Conservation (phyloP, 1,140 invertebrate genomes). For the Maniola jurtina region DNA sequence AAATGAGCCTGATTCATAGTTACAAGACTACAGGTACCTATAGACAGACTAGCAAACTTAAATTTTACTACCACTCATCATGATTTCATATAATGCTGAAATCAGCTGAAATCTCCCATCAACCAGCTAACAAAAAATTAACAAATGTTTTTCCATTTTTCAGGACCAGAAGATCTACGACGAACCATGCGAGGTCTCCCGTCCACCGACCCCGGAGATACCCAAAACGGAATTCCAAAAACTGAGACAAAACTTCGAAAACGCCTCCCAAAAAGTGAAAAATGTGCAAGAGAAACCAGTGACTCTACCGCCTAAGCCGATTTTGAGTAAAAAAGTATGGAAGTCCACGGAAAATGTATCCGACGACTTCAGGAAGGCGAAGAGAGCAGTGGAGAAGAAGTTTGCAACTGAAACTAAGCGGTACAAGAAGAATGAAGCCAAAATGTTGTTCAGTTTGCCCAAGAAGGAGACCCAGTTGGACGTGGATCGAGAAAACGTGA, state of each 20-base stretch:
- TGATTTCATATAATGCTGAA: no score
- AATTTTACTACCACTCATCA: no score
- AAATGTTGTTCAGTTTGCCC: slow-evolving; percentile 35
- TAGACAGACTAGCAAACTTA: no score
- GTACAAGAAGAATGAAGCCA: slow-evolving; percentile 39
- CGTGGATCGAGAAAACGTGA: slow-evolving; percentile 66
- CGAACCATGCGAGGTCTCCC: slow-evolving; percentile 47
- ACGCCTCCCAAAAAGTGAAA: slow-evolving; percentile 17
- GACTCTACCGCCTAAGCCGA: slow-evolving; percentile 28
- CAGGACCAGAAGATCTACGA: slow-evolving; percentile 72
- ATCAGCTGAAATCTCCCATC: no score
- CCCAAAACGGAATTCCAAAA: slow-evolving; percentile 51
- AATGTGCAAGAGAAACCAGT: slow-evolving; percentile 16
- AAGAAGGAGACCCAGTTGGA: slow-evolving; percentile 53
- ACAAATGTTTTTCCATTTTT: slow-evolving; percentile 23
- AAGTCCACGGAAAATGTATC: slow-evolving; percentile 55
- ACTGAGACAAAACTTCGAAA: slow-evolving; percentile 56
- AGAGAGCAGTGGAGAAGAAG: slow-evolving; percentile 41
- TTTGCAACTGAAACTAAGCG: slow-evolving; percentile 52
- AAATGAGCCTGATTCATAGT: no score
- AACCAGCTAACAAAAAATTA: no score
- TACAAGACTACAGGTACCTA: no score
- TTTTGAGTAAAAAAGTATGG: slow-evolving; percentile 40
- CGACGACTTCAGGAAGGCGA: slow-evolving; percentile 42
- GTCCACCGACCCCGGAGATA: slow-evolving; percentile 37